phyloP scores from a whole-genome alignment of 1,140 invertebrate genomes.

The Conus betulinus region DNA sequence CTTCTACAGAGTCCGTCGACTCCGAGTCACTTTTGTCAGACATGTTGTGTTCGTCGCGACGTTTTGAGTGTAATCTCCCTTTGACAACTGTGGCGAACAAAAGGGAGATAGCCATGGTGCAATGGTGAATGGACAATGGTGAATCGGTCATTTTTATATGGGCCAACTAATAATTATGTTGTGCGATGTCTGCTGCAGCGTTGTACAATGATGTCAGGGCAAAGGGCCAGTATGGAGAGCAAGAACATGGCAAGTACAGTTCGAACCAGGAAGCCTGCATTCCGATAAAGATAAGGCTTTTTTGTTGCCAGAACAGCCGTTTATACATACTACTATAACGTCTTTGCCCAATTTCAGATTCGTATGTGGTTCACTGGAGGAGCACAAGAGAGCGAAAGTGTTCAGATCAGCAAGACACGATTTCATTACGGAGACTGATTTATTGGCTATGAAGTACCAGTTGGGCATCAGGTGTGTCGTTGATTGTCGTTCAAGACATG shows the following conservation, averaged over 20 bases:
- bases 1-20: conserved; percentile 46
- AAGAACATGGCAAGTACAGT: neutral
- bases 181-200: neutral
- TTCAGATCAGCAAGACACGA: conserved; percentile 68
- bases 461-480: conserved; percentile 59
- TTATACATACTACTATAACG: neutral
- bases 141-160: neutral
- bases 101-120: too few relatives aligned
- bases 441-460: conserved; percentile 48
- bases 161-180: neutral
- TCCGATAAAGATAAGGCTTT: neutral
- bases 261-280: neutral
- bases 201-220: neutral
- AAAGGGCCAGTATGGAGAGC: neutral
- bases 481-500: conserved; percentile 59
- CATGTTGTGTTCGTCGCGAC: conserved; percentile 36
- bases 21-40: conserved; percentile 47
- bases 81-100: neutral
- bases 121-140: too few relatives aligned
- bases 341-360: conserved; percentile 46
- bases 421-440: conserved; percentile 49
- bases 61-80: conserved; percentile 11
- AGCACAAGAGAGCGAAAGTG: conserved; percentile 20
- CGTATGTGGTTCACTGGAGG: conserved; percentile 37
- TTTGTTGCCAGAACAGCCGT: neutral